Conservation (phyloP, 1,140 invertebrate species). For the Zaprionus ornatus region DNA sequence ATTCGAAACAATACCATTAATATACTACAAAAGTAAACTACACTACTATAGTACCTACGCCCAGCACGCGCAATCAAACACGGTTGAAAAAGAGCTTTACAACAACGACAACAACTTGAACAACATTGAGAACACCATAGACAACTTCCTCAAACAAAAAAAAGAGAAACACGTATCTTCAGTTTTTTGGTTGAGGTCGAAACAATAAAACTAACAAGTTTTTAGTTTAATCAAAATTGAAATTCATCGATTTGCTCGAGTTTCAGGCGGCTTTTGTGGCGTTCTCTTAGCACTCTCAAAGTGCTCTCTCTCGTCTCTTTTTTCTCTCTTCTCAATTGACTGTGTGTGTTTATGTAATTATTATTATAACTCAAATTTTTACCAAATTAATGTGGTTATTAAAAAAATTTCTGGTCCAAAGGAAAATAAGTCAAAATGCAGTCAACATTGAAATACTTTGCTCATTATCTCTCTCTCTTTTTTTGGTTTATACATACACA, state of each 20-base stretch:
- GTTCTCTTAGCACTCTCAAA: not conserved
- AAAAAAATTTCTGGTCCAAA: not conserved
- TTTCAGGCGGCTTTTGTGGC: conserved; percentile 28
- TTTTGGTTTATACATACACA: not conserved
- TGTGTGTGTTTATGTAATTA: not conserved
- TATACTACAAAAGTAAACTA: conserved; percentile 27
- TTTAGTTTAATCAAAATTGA: not conserved
- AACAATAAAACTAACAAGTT: not conserved
- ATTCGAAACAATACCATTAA: conserved; percentile 31
- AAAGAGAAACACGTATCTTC: conserved; percentile 8
- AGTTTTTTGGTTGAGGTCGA: conserved; percentile 34
- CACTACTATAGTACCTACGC: conserved; percentile 31
- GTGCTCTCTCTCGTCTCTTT: not conserved
- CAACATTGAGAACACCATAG: conserved; percentile 29
- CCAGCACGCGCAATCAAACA: conserved; percentile 66
- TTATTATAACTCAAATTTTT: not conserved
- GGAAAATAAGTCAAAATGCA: conserved; percentile 14
- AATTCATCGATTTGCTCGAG: conserved; percentile 13
- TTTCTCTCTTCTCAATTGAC: not conserved
- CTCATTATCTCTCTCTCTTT: conserved; percentile 42
- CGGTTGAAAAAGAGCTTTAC: conserved; percentile 53
- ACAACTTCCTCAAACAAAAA: conserved; percentile 61
- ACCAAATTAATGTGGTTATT: not conserved
- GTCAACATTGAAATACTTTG: conserved; percentile 40
- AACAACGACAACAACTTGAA: conserved; percentile 24